These are phyloP conservation scores for Euborellia annulipes DNA, from an alignment of 1,140 invertebrate species.

Conservation along the genomic window DNA sequence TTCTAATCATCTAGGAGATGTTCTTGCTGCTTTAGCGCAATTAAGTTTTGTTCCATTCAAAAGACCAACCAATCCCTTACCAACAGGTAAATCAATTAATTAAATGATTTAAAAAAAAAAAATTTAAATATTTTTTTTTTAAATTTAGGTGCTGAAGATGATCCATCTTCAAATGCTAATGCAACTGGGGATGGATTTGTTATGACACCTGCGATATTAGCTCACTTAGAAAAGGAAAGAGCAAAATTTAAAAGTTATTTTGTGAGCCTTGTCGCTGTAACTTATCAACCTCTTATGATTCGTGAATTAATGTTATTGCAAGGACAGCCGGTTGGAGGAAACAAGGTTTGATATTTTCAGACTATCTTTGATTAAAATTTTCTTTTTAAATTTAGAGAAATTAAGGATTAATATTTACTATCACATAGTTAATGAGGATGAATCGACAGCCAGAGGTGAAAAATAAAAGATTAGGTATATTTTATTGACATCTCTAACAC, in stretches of 20 bases:
- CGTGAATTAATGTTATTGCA: conserved; percentile 52
- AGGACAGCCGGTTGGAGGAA: conserved; percentile 23
- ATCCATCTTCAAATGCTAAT: too few relatives aligned
- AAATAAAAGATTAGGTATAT: too few relatives aligned
- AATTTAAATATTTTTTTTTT: background rate
- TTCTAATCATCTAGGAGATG: conserved; percentile 26
- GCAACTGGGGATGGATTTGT: conserved; percentile 19
- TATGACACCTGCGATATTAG: conserved; percentile 36
- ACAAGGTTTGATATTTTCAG: background rate
- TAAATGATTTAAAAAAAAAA: too few relatives aligned
- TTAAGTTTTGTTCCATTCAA: conserved; percentile 44
- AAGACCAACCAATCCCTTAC: conserved; percentile 30
- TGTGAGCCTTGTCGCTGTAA: conserved; percentile 33
- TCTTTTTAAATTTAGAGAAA: too few relatives aligned
- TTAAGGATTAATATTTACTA: too few relatives aligned
- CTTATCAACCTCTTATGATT: conserved; percentile 41
- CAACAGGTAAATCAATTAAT: background rate
- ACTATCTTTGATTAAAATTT: too few relatives aligned
- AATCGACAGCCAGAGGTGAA: too few relatives aligned
- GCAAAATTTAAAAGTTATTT: conserved; percentile 34
- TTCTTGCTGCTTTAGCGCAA: conserved; percentile 52
- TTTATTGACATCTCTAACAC: too few relatives aligned
- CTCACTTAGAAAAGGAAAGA: conserved; percentile 32
- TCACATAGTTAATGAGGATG: too few relatives aligned
- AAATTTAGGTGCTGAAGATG: conserved; percentile 7